Conservation (phyloP, 2,888 invertebrate species). For the Azorinus chamasolen region DNA sequence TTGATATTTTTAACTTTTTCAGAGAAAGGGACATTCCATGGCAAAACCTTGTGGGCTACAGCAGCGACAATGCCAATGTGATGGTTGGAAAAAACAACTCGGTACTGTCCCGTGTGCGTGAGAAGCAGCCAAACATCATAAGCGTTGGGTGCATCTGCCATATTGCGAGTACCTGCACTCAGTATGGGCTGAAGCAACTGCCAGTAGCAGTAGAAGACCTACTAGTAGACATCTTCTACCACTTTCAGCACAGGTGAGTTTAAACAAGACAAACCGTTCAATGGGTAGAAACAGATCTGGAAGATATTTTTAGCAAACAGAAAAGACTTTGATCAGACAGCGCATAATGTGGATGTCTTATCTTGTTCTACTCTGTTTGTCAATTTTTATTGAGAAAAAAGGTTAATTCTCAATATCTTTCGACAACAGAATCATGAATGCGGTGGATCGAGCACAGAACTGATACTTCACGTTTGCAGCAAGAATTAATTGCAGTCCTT, state of each 20-base stretch:
- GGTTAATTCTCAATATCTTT: too few relatives aligned
- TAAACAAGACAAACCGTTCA: too few relatives aligned
- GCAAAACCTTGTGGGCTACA: conserved; percentile 17
- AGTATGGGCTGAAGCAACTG: conserved; percentile 31
- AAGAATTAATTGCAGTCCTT: too few relatives aligned
- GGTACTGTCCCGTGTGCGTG: conserved; percentile 25
- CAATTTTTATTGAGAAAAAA: too few relatives aligned
- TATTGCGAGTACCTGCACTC: conserved; percentile 16
- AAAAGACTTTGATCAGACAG: too few relatives aligned
- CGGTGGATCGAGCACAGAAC: too few relatives aligned
- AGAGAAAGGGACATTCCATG: conserved; percentile 20
- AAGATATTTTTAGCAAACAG: too few relatives aligned
- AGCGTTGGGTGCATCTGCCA: conserved; percentile 41
- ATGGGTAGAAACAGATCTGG: too few relatives aligned
- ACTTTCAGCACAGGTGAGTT: conserved; percentile 11
- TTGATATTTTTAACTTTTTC: conserved; percentile 1
- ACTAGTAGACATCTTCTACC: conserved; percentile 28
- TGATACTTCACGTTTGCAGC: too few relatives aligned
- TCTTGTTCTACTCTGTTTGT: too few relatives aligned
- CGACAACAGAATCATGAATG: too few relatives aligned
- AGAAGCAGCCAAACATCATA: conserved; percentile 17
- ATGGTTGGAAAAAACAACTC: conserved; percentile 43
- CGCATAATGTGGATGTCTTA: too few relatives aligned
- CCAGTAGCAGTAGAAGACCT: conserved; percentile 27
- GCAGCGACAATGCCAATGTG: conserved; percentile 33